Percentiles rank a stretch among this genome's conserved stretches.
Evolutionary conservation across 2,797 vertebrate species (phyloP).

Genomic region (Poeciliopsis presidionis): DNA sequence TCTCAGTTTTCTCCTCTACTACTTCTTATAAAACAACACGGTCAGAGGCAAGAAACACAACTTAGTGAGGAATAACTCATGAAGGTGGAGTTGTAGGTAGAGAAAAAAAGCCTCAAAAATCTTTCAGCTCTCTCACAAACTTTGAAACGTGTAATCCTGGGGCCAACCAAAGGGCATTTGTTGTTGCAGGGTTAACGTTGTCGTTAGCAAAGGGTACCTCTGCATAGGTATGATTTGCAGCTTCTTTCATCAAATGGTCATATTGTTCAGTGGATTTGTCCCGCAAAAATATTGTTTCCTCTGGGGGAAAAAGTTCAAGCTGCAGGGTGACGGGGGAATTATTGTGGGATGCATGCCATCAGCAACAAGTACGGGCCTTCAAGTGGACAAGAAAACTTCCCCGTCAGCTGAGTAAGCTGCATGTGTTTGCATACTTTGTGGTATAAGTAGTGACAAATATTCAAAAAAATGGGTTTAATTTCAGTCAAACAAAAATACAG

Average conservation of each 20-base stretch:
- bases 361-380: constrained; percentile 68
- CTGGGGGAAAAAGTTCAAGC: constrained; percentile 36
- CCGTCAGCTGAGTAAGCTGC: constrained; percentile 64
- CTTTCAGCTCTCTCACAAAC: constrained; percentile 14
- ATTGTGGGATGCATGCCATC: constrained; percentile 82
- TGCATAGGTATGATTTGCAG: constrained; percentile 59
- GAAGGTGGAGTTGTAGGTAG: constrained; percentile 38
- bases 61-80: constrained; percentile 40
- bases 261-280: constrained; percentile 66
- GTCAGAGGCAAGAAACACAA: constrained; percentile 61
- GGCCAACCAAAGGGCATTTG: constrained; percentile 30
- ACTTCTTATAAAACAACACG: constrained; percentile 44
- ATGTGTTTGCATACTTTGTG: constrained; percentile 58
- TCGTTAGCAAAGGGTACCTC: constrained; percentile 43
- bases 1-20: constrained; percentile 54
- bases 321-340: constrained; percentile 60
- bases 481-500: constrained; percentile 34
- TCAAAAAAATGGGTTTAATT: constrained; percentile 56
- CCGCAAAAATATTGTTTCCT: constrained; percentile 60
- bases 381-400: constrained; percentile 69
- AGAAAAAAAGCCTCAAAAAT: constrained; percentile 21
- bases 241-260: constrained; percentile 69
- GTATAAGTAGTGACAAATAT: constrained; percentile 63
- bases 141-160: constrained; percentile 7
- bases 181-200: constrained; percentile 36